A percentile compares a stretch with the other conserved stretches of the same genome.
These are phyloP conservation scores for Drosophila nebulosa DNA, from an alignment of 1,140 invertebrate species.

Conservation along the genomic window DNA sequence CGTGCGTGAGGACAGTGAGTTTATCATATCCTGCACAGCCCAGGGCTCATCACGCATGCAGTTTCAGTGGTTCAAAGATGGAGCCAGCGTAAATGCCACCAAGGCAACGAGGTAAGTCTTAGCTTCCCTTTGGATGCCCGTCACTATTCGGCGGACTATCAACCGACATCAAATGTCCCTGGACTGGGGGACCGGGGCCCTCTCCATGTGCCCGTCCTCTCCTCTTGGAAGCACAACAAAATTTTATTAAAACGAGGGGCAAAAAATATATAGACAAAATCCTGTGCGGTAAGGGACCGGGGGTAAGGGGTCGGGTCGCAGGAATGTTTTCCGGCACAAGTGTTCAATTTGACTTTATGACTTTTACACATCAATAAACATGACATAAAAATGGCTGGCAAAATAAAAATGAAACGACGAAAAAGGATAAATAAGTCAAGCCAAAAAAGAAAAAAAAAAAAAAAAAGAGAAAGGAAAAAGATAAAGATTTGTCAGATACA, in stretches of 20 bases:
- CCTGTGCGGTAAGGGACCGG: background rate
- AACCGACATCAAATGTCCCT: too few relatives aligned
- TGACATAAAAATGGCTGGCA: conserved; percentile 67
- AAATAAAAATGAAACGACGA: conserved; percentile 72
- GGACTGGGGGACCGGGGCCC: too few relatives aligned
- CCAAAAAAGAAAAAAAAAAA: conserved; percentile 16
- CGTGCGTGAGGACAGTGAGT: conserved; percentile 88
- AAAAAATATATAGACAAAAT: background rate
- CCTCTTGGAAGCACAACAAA: background rate
- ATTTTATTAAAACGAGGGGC: conserved; percentile 44
- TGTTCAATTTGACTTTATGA: conserved; percentile 80
- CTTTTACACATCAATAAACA: conserved; percentile 80
- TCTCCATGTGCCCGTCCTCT: too few relatives aligned
- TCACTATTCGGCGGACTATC: background rate
- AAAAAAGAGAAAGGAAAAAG: conserved; percentile 8
- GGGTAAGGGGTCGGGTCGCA: background rate
- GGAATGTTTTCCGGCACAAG: conserved; percentile 47
- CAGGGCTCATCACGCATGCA: conserved; percentile 87
- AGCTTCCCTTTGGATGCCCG: background rate
- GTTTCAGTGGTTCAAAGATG: conserved; percentile 91
- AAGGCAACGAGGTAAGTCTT: conserved; percentile 85
- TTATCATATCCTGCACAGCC: conserved; percentile 88
- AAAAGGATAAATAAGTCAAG: conserved; percentile 77
- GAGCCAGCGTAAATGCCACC: conserved; percentile 87
- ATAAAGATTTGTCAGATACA: conserved; percentile 68